Evolutionary conservation across 37 sponge, comb jelly and placozoan species (phyloP), one percentile per base, ranked within the genome.

Genomic region (Spongilla lacustris): DNA sequence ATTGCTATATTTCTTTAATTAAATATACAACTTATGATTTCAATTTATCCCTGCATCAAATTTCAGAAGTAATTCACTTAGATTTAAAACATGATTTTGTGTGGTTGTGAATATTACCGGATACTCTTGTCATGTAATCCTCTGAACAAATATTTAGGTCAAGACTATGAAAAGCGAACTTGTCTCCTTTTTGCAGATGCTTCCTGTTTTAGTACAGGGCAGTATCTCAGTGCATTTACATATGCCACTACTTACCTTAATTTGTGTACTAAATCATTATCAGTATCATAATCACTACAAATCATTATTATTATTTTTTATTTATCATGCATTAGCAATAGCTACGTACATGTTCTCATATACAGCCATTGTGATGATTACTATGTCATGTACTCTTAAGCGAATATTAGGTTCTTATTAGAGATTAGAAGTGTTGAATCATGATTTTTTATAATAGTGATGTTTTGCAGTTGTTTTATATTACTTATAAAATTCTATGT

Each of bases 161-260:
- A 41, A 41, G 41, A 41, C 41, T 58, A 58, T 58, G 58, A 58
- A 58, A 58, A 58, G 58, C 58, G 58, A 58, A 58, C 58, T 58
- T 58, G 58, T 58, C 58, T 58, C 58, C 58, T 58, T 58, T 58
- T 58, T 58, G 58, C 58, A 58, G 58, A 58, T 58, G 58, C 58
- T 58, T 58, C 58, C 58, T 58, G 58, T 58, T 58, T 58, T 58
- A 58, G 58, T 58, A 58, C 58, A 58, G 58, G 58, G 58, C 58
- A 58, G 58, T 58, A 58, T 58, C 58, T 58, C 58, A 58, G 58
- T 58, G 58, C 58, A 58, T 58, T 58, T 58, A 58, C 58, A 58
- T 58, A 58, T 58, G 58, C 58, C 58, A 58, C 58, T 58, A 58
- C 58, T 58, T 17, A 58, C 58, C 58, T 83, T 58, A 58, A 83